Percentiles rank a stretch among this genome's conserved stretches.
Evolutionary conservation across 2,888 invertebrate species (phyloP).

Genomic region (Uloborus plumipes): DNA sequence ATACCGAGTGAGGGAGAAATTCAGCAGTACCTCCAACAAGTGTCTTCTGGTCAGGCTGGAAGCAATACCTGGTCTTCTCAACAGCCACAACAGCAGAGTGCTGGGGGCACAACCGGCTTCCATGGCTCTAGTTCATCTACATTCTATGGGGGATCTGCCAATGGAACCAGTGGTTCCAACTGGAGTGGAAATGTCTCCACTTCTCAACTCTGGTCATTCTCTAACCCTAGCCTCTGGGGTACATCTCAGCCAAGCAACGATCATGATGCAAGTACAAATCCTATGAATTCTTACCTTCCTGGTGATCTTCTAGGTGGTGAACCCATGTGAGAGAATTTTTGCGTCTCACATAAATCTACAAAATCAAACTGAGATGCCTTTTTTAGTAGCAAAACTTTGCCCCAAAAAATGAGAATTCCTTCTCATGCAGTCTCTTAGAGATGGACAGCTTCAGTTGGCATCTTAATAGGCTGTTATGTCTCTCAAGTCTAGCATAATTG

Average conservation of each 20-base stretch:
- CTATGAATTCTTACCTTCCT: conserved; percentile 86
- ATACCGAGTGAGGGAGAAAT: conserved; percentile 92
- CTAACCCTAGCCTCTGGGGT: conserved; percentile 73
- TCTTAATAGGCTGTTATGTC: not conserved
- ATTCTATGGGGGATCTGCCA: not conserved
- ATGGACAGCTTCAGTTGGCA: not conserved
- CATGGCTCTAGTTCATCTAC: conserved; percentile 1
- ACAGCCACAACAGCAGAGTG: not conserved
- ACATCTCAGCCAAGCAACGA: conserved; percentile 69
- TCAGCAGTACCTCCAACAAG: conserved; percentile 78
- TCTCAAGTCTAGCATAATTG: conserved; percentile 41
- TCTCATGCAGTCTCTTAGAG: not conserved
- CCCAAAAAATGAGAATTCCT: not conserved
- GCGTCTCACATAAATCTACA: not conserved
- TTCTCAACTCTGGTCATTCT: conserved; percentile 77
- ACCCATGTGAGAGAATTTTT: conserved; percentile 77
- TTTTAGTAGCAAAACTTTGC: conserved; percentile 1
- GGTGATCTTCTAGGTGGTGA: conserved; percentile 87
- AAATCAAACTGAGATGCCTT: not conserved
- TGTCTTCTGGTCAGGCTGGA: conserved; percentile 32
- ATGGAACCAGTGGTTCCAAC: conserved; percentile 4
- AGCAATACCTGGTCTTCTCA: conserved; percentile 4
- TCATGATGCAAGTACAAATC: conserved; percentile 71
- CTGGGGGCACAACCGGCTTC: not conserved
- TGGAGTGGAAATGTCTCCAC: conserved; percentile 31